Percentiles rank a stretch among this genome's conserved stretches.
Conservation (phyloP, 2,113 vertebrate species). For the Prochilodus magdalenae region DNA sequence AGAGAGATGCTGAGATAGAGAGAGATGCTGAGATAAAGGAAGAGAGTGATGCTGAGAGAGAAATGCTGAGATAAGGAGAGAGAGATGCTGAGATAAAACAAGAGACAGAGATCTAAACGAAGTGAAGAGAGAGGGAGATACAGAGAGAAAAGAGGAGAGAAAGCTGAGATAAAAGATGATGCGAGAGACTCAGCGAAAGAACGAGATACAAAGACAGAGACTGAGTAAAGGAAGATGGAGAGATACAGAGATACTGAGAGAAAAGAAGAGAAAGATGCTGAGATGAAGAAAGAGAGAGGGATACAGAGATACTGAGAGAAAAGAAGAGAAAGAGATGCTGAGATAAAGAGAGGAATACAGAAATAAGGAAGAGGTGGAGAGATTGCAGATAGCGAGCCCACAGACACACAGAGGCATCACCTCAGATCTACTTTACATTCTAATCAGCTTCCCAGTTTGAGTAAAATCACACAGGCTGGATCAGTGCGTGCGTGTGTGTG, state of each 20-base stretch:
- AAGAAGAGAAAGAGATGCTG: too few species aligned
- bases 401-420: conserved; percentile 17
- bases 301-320: background rate
- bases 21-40: too few species aligned
- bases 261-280: background rate
- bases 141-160: background rate
- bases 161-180: too few species aligned
- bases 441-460: conserved; percentile 7
- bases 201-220: background rate
- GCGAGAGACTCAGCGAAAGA: too few species aligned
- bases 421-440: conserved; percentile 10
- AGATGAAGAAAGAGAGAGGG: background rate
- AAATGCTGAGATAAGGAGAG: too few species aligned
- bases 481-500: background rate
- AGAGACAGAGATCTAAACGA: too few species aligned
- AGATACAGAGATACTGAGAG: background rate
- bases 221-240: background rate
- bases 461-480: background rate
- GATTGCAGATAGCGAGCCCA: conserved; percentile 21
- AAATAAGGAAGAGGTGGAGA: background rate
- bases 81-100: too few species aligned
- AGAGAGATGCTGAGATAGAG: too few species aligned
- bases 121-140: background rate
- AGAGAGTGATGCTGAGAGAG: too few species aligned
- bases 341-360: too few species aligned